phyloP scores from a whole-genome alignment of 2,888 invertebrate genomes.

The Sycophila texana region DNA sequence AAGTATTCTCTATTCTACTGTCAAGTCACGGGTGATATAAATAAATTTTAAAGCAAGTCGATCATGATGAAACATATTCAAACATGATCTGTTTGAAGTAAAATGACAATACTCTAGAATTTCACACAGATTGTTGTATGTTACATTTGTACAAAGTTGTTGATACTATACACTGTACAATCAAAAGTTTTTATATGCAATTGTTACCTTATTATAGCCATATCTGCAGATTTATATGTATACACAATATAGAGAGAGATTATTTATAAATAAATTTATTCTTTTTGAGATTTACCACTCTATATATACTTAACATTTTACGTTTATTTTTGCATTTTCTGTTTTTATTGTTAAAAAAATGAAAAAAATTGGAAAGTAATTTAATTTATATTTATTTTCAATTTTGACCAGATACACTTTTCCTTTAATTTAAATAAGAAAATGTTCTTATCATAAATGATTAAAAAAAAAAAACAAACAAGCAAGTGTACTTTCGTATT shows the following conservation, averaged over 20 bases:
- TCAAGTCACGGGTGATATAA: constrained; percentile 18
- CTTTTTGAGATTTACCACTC: constrained; percentile 1
- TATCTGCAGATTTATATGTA: constrained; percentile 51
- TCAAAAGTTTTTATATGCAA: constrained; percentile 51
- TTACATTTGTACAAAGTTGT: constrained; percentile 46
- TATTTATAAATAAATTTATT: constrained; percentile 50
- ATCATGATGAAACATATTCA: neutral
- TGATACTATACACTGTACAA: constrained; percentile 49
- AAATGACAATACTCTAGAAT: constrained; percentile 48
- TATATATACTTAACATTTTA: constrained; percentile 34
- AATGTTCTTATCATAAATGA: no score
- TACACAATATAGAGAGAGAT: constrained; percentile 23
- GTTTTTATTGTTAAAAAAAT: constrained; percentile 6
- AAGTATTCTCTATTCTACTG: constrained; percentile 8
- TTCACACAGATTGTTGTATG: constrained; percentile 15
- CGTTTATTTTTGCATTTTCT: neutral
- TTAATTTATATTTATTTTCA: no score
- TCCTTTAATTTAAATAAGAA: no score
- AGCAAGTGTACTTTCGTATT: no score
- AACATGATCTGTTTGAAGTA: constrained; percentile 3
- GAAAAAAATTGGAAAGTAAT: neutral
- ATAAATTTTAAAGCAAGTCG: constrained; percentile 23
- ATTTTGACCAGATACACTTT: no score
- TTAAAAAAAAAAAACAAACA: no score
- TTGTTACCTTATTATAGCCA: constrained; percentile 43